Conservation (phyloP, 1,140 invertebrate species). For the Colletes gigas region DNA sequence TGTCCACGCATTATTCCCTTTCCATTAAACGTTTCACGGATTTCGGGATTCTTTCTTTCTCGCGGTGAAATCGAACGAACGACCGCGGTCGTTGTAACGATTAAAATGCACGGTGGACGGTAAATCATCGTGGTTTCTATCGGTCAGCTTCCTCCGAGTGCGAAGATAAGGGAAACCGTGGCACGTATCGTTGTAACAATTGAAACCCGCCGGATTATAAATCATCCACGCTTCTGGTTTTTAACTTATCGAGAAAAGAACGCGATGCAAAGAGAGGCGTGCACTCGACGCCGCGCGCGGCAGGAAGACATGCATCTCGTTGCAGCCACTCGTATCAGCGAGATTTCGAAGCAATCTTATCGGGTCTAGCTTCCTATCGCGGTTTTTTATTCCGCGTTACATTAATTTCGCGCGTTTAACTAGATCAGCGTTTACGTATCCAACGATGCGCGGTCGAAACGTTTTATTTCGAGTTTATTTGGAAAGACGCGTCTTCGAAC, state of each 20-base stretch:
- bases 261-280: conserved; percentile 26
- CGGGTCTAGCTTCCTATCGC: background rate
- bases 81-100: background rate
- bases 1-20: background rate
- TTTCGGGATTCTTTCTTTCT: background rate
- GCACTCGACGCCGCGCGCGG: conserved; percentile 12
- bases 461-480: too few relatives aligned
- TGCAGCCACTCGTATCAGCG: conserved; percentile 3
- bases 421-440: background rate
- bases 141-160: conserved; percentile 5
- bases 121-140: conserved; percentile 40
- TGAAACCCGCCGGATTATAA: conserved; percentile 38
- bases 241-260: conserved; percentile 40
- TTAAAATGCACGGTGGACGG: conserved; percentile 31
- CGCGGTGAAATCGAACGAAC: conserved; percentile 7
- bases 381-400: background rate
- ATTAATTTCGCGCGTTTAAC: background rate
- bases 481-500: too few relatives aligned
- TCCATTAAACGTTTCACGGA: background rate
- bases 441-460: too few relatives aligned
- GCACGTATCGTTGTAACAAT: conserved; percentile 39
- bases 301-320: conserved; percentile 38
- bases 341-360: conserved; percentile 34
- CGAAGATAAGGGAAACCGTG: conserved; percentile 28
- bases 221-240: conserved; percentile 47